Evolutionary conservation across 2,888 invertebrate genomes (phyloP), one percentile per base, ranked within the genome.

Genomic region (Leptinotarsa peninsularis): DNA sequence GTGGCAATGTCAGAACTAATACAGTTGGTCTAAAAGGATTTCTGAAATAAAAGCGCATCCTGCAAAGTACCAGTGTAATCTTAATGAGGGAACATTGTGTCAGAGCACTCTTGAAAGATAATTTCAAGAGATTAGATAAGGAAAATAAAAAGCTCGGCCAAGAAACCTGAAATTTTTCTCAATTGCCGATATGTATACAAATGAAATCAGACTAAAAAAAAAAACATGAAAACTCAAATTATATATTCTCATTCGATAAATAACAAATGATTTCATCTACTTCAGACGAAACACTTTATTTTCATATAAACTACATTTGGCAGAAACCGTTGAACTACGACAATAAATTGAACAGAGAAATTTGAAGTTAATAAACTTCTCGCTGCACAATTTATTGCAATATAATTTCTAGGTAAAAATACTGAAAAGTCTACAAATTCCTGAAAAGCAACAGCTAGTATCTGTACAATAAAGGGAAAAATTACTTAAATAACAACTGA

Each of bases 301-400:
- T 33, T 43, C 54, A 54, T 43, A 78, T 73, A 77, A 76, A 76
- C 81, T 81, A 81, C 79, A 78, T 82, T 81, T 82, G 80, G 80
- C 81, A 81, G 78, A 81, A 81, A 75, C 75, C 69, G 74, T 75
- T 73, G 72, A 73, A 68, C 66, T 58, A 43, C n/a, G 5, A 43
- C 56, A 50, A 69, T 33, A 56, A 69, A 69, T 56, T 69, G 56
- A 56, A 68, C 68, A 17, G 60, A 58, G 27, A 63, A 43, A 43
- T 43, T 43, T 43, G 43, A 43, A 27, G 63, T 18, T 43, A 2
- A 43, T 58, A 14, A 52, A n/a, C 52, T 58, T 71, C 52, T 76
- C 50, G 67, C 72, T 76, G 74, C 69, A 72, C 75, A 68, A 73
- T 75, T 70, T 67, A 70, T 71, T 66, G 66, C 67, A 63, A 72